Conservation (phyloP, 2,113 vertebrate genomes). For the Acanthisitta chloris region DNA sequence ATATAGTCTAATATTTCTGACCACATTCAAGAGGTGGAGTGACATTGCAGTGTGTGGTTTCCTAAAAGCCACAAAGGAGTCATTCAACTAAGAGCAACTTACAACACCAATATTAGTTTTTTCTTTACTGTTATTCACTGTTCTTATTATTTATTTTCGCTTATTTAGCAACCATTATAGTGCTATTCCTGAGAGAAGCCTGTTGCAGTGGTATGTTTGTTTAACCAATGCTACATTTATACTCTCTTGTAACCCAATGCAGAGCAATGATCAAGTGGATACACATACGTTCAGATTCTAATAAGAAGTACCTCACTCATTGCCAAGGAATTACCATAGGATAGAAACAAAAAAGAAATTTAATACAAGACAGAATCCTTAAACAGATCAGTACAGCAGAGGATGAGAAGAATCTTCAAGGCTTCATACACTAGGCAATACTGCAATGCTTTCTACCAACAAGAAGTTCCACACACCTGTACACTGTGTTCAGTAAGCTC, state of each 20-base stretch:
- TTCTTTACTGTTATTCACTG: not conserved
- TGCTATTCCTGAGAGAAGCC: not conserved
- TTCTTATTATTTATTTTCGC: not conserved
- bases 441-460: not conserved
- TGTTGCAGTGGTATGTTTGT: not conserved
- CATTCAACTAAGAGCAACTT: not conserved
- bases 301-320: not conserved
- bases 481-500: not conserved
- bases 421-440: not conserved
- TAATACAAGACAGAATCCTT: not conserved
- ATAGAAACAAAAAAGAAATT: not conserved
- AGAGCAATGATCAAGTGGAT: not conserved
- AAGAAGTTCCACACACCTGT: not conserved
- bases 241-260: not conserved
- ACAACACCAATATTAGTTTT: not conserved
- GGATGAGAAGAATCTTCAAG: not conserved
- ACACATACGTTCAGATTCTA: not conserved
- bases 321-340: not conserved
- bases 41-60: not conserved
- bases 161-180: not conserved
- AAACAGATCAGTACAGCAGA: not conserved
- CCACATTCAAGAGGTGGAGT: not conserved
- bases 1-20: not conserved
- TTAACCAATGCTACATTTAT: not conserved
- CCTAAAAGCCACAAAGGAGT: not conserved